A percentile compares a stretch with the other conserved stretches of the same genome.
Conservation (phyloP, 2,797 vertebrate species). For the Macropodus opercularis region DNA sequence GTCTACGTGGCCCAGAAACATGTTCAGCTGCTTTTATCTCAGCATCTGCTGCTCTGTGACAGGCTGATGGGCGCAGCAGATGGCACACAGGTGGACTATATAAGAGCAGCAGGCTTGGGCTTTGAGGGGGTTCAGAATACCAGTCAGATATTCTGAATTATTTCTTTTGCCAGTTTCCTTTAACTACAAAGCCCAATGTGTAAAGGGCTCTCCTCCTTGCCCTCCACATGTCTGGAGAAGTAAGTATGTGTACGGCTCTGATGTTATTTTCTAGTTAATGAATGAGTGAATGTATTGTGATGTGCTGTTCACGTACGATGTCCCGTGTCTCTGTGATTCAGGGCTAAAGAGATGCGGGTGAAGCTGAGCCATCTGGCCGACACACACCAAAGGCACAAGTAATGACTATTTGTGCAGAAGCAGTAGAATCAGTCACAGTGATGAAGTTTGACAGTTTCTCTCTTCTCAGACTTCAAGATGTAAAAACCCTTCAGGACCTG, state of each 20-base stretch:
- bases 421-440: neutral
- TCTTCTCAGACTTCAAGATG: constrained; percentile 63
- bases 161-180: neutral
- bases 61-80: constrained; percentile 43
- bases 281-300: neutral
- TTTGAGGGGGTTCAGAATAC: neutral
- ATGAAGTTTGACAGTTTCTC: constrained; percentile 1
- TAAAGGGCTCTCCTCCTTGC: constrained; percentile 78
- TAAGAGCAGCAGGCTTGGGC: constrained; percentile 45
- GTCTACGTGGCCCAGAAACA: constrained; percentile 15
- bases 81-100: constrained; percentile 40
- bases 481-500: constrained; percentile 68
- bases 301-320: neutral
- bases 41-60: constrained; percentile 40
- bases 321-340: constrained; percentile 58
- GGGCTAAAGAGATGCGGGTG: constrained; percentile 81
- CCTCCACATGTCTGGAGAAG: constrained; percentile 81
- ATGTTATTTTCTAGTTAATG: neutral
- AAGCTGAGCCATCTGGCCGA: constrained; percentile 78
- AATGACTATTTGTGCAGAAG: constrained; percentile 13
- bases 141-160: too few relatives aligned
- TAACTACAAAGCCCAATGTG: constrained; percentile 65
- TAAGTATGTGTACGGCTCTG: constrained; percentile 43
- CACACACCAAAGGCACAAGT: constrained; percentile 73
- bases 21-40: constrained; percentile 10